Percentiles rank a stretch among this genome's conserved stretches.
Evolutionary conservation across 2,888 invertebrate genomes (phyloP).

Genomic region (Cheilosia vernalis): DNA sequence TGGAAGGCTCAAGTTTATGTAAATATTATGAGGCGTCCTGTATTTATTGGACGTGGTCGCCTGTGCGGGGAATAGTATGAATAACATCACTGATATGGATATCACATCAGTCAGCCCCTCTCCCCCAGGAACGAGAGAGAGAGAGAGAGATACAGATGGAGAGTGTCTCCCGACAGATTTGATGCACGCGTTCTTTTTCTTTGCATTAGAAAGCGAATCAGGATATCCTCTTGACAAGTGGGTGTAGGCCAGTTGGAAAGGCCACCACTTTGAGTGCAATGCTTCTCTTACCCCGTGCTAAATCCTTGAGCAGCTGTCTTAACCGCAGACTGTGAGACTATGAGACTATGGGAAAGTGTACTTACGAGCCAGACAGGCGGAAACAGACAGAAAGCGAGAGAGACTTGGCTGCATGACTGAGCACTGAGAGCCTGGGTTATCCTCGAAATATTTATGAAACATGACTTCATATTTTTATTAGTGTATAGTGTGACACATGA

Average conservation of each 20-base stretch:
- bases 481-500: constrained; percentile 31
- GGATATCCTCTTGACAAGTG: neutral
- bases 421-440: constrained; percentile 33
- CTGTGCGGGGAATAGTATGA: constrained; percentile 20
- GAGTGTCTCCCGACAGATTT: no score
- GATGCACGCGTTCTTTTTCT: neutral
- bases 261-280: neutral
- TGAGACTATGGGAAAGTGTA: no score
- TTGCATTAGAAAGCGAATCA: neutral
- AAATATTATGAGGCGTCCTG: constrained; percentile 24
- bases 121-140: no score
- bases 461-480: constrained; percentile 54
- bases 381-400: neutral
- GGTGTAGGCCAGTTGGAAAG: neutral
- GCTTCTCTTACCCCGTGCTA: no score
- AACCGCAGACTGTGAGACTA: no score
- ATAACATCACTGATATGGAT: constrained; percentile 1
- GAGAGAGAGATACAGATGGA: no score
- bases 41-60: constrained; percentile 15
- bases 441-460: constrained; percentile 64
- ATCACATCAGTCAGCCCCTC: no score
- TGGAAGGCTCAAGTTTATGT: constrained; percentile 38
- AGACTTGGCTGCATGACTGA: constrained; percentile 5
- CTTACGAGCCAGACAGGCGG: no score
- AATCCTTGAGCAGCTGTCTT: no score